Conservation (phyloP, 2,797 vertebrate species). For the Bradypus variegatus region DNA sequence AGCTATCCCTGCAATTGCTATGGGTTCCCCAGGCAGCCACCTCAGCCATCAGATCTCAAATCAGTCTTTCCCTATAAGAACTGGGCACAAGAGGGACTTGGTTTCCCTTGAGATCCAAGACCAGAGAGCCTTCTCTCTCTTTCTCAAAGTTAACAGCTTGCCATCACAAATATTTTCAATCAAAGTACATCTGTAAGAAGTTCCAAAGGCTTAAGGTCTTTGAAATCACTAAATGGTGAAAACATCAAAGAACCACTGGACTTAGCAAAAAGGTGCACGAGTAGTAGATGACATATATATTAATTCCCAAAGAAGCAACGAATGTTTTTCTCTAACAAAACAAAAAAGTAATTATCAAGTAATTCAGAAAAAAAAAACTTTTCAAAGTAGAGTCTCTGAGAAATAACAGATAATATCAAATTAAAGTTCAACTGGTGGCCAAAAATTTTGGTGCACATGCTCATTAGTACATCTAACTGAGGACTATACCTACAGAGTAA, state of each 20-base stretch:
- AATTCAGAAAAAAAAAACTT: conserved; percentile 15
- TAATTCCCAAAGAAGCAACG: too few species aligned
- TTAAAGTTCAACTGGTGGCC: neutral
- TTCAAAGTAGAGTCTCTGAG: neutral
- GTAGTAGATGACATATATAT: neutral
- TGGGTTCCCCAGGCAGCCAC: neutral
- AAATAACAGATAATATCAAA: neutral
- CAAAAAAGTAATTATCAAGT: neutral
- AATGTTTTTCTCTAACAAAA: neutral
- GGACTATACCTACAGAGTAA: neutral
- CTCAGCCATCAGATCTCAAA: neutral
- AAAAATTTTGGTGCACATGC: neutral
- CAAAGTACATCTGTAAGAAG: too few species aligned
- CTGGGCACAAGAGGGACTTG: neutral
- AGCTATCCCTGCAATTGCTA: neutral
- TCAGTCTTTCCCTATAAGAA: neutral
- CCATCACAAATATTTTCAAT: neutral
- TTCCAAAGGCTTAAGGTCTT: neutral
- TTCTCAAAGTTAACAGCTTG: neutral
- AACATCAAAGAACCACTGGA: neutral
- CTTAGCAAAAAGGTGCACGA: neutral
- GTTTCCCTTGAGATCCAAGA: neutral
- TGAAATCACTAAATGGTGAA: neutral
- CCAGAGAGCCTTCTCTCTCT: neutral
- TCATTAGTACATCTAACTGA: neutral